A percentile compares a stretch with the other conserved stretches of the same genome.
Evolutionary conservation across 2,888 invertebrate species (phyloP).

Genomic region (Himalopsyche kuldschensis): DNA sequence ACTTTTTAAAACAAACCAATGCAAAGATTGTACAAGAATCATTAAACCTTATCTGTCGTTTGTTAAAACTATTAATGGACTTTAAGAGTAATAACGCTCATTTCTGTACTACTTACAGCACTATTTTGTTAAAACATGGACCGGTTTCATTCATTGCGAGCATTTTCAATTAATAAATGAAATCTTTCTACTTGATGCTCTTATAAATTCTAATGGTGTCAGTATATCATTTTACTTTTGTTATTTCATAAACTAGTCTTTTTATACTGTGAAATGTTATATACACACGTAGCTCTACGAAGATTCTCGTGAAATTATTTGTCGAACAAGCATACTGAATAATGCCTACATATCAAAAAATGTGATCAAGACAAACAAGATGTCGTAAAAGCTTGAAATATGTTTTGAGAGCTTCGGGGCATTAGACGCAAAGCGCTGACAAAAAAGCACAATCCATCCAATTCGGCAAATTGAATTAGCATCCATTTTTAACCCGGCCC

Average conservation of each 20-base stretch:
- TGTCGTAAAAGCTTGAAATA: background rate
- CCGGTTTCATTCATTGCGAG: too few species aligned
- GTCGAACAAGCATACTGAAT: background rate
- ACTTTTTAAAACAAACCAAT: too few species aligned
- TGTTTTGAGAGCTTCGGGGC: background rate
- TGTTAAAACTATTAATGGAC: too few species aligned
- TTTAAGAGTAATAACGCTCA: too few species aligned
- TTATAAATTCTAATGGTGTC: too few species aligned
- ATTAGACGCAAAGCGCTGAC: constrained; percentile 1
- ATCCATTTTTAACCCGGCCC: background rate
- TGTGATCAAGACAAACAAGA: background rate
- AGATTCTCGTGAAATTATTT: background rate
- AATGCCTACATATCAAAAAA: background rate
- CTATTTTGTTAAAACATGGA: too few species aligned
- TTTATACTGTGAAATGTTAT: background rate
- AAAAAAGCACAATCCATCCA: background rate
- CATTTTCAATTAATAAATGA: too few species aligned
- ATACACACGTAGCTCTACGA: background rate
- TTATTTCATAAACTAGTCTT: background rate
- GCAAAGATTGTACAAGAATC: too few species aligned
- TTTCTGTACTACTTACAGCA: too few species aligned
- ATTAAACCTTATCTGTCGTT: too few species aligned
- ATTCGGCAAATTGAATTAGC: background rate
- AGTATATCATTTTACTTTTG: too few species aligned
- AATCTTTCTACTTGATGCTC: too few species aligned